Percentiles rank a stretch among this genome's conserved stretches.
Evolutionary conservation across 2,113 vertebrate genomes (phyloP).

Genomic region (Carassius carassius): DNA sequence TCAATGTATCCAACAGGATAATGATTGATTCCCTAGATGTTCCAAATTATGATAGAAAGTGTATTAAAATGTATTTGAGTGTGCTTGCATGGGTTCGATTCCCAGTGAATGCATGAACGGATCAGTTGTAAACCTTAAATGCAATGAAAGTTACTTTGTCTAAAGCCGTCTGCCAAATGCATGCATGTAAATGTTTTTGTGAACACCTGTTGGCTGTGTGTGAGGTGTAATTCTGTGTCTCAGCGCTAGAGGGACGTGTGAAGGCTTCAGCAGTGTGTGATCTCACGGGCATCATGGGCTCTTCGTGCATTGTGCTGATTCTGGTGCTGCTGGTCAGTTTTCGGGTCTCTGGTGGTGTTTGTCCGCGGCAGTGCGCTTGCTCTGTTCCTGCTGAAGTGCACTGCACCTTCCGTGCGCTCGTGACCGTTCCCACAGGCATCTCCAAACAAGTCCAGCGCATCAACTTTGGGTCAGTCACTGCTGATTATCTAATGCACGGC

Average conservation of each 20-base stretch:
- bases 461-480: constrained; percentile 85
- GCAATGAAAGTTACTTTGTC: no score
- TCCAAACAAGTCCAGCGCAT: constrained; percentile 83
- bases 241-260: constrained; percentile 6
- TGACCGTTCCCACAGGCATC: constrained; percentile 79
- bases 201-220: neutral
- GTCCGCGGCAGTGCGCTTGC: constrained; percentile 88
- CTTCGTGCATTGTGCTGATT: constrained; percentile 66
- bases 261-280: neutral
- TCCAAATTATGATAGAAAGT: no score
- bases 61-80: no score
- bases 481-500: neutral
- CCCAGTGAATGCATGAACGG: no score
- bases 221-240: neutral
- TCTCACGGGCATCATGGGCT: constrained; percentile 14
- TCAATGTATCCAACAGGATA: neutral
- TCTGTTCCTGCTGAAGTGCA: constrained; percentile 90
- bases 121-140: no score
- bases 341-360: constrained; percentile 55
- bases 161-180: no score
- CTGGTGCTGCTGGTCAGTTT: constrained; percentile 54
- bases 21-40: neutral
- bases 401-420: constrained; percentile 91
- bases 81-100: no score
- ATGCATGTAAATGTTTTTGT: neutral